A percentile compares a stretch with the other conserved stretches of the same genome.
Evolutionary conservation across 2,888 invertebrate species (phyloP).

Genomic region (Drosophila atripex): DNA sequence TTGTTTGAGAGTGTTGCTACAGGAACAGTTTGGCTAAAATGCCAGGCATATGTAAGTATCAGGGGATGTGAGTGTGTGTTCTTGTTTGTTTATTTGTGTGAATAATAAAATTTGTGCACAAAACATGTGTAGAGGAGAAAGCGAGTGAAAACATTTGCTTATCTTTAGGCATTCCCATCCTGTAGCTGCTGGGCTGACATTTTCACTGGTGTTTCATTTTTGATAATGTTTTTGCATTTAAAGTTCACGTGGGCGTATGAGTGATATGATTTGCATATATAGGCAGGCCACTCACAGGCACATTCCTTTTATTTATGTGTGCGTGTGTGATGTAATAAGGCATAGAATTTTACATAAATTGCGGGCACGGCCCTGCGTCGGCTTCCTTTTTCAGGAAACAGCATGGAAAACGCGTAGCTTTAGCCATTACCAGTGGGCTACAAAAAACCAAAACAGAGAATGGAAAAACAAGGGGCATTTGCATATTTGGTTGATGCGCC

Average conservation of each 20-base stretch:
- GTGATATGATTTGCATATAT: constrained; percentile 75
- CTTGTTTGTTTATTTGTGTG: constrained; percentile 61
- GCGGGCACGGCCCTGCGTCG: constrained; percentile 56
- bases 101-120: constrained; percentile 73
- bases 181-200: constrained; percentile 63
- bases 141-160: constrained; percentile 73
- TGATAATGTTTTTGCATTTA: constrained; percentile 65
- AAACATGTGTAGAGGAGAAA: constrained; percentile 66
- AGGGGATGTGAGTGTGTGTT: constrained; percentile 16
- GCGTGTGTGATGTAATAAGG: constrained; percentile 61
- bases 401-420: constrained; percentile 24
- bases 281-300: constrained; percentile 13
- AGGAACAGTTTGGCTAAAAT: constrained; percentile 49
- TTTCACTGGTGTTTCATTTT: constrained; percentile 78
- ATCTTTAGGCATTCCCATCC: constrained; percentile 53
- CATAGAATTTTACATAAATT: constrained; percentile 77
- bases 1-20: constrained; percentile 55
- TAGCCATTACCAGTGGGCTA: constrained; percentile 24
- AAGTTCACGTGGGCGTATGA: constrained; percentile 61
- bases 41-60: constrained; percentile 62
- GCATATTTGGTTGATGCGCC: constrained; percentile 42
- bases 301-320: constrained; percentile 16
- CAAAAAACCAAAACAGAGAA: background rate
- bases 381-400: constrained; percentile 42
- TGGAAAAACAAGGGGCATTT: constrained; percentile 19